These are phyloP conservation scores for Chaenogobius annularis DNA, from an alignment of 2,113 vertebrate species.

Conservation along the genomic window DNA sequence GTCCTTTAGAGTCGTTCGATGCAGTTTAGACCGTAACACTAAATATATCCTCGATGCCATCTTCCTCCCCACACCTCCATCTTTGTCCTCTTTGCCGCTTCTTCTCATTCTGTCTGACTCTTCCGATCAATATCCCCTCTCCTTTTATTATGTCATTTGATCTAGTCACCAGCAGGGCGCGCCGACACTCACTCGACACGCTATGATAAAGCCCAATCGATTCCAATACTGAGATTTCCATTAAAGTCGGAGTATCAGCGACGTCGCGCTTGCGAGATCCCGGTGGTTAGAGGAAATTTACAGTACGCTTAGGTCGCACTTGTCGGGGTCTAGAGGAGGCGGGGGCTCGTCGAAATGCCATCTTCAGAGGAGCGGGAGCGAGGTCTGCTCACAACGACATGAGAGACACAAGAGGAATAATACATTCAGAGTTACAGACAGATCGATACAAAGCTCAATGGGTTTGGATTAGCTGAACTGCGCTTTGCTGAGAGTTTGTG, in stretches of 20 bases:
- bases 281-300: slow-evolving; percentile 42
- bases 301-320: neutral
- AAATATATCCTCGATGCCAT: slow-evolving; percentile 26
- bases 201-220: slow-evolving; percentile 65
- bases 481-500: slow-evolving; percentile 22
- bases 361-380: slow-evolving; percentile 10
- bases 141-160: slow-evolving; percentile 75
- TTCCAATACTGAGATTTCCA: slow-evolving; percentile 53
- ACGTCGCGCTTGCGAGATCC: neutral
- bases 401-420: slow-evolving; percentile 45
- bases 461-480: slow-evolving; percentile 49
- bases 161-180: slow-evolving; percentile 62
- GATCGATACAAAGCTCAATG: slow-evolving; percentile 49
- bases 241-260: slow-evolving; percentile 1
- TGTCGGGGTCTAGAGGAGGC: slow-evolving; percentile 5
- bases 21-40: slow-evolving; percentile 40
- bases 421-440: slow-evolving; percentile 37
- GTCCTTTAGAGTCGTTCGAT: too few relatives aligned
- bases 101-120: slow-evolving; percentile 56
- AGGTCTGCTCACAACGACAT: slow-evolving; percentile 59
- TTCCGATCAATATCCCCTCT: slow-evolving; percentile 59
- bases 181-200: slow-evolving; percentile 65
- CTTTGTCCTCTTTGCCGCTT: slow-evolving; percentile 32
- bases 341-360: slow-evolving; percentile 29
- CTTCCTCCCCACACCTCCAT: slow-evolving; percentile 33